phyloP scores from a whole-genome alignment of 1,140 invertebrate species.

The Pogonomyrmex barbatus region DNA sequence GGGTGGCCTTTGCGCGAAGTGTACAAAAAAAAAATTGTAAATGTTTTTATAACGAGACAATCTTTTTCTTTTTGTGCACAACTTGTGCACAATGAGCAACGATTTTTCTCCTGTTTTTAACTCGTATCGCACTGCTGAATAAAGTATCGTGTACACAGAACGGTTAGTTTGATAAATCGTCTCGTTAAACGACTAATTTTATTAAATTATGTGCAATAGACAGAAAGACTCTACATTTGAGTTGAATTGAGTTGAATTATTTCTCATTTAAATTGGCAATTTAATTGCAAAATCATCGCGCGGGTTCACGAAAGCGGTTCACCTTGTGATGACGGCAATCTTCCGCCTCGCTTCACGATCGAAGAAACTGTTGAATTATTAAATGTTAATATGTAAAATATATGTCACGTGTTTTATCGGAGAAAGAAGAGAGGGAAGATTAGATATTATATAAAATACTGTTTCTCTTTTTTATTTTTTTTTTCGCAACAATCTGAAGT shows the following conservation, averaged over 20 bases:
- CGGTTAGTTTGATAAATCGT: neutral
- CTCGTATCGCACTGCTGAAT: neutral
- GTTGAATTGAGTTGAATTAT: neutral
- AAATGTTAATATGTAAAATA: neutral
- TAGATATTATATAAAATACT: slow-evolving; percentile 27
- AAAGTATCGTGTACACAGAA: neutral
- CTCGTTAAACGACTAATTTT: neutral
- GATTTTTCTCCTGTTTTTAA: neutral
- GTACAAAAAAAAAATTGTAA: neutral
- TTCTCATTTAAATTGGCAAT: slow-evolving; percentile 1
- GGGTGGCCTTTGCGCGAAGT: neutral
- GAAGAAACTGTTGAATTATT: slow-evolving; percentile 14
- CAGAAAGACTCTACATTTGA: neutral
- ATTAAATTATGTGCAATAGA: neutral
- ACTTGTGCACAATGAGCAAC: neutral
- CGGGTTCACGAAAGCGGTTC: slow-evolving; percentile 35
- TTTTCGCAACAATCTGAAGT: neutral
- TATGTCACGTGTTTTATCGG: neutral
- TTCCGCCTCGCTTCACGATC: slow-evolving; percentile 28
- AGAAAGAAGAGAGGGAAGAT: slow-evolving; percentile 11
- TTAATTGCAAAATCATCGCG: slow-evolving; percentile 41
- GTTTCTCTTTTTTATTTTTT: slow-evolving; percentile 12
- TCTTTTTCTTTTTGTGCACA: neutral
- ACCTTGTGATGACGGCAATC: slow-evolving; percentile 23
- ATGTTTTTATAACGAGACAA: neutral